phyloP scores from a whole-genome alignment of 2,888 invertebrate species.

The Noctua janthe region DNA sequence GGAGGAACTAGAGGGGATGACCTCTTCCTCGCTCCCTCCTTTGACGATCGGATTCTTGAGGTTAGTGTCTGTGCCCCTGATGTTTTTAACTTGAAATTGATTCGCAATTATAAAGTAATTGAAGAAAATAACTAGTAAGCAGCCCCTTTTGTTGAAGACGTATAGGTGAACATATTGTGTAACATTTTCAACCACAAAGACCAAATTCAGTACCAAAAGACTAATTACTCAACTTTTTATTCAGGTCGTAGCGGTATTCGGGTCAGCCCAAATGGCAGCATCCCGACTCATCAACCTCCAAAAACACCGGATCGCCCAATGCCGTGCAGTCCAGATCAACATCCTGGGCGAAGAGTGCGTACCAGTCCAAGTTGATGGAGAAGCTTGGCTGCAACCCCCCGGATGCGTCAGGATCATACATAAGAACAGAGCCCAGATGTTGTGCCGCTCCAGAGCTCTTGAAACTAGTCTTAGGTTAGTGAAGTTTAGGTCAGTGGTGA shows the following conservation, averaged over 20 bases:
- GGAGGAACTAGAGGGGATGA: constrained; percentile 98
- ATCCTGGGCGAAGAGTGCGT: constrained; percentile 98
- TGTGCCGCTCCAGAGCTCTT: constrained; percentile 96
- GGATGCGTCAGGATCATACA: constrained; percentile 98
- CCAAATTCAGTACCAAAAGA: not conserved
- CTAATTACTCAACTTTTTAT: not conserved
- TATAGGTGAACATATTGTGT: too few relatives aligned
- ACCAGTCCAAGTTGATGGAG: constrained; percentile 98
- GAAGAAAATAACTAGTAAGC: not conserved
- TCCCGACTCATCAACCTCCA: constrained; percentile 98
- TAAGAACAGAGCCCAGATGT: constrained; percentile 99
- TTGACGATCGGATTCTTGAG: constrained; percentile 98
- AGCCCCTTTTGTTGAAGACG: not conserved
- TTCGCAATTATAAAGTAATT: not conserved
- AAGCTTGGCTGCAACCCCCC: constrained; percentile 99
- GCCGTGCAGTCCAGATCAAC: constrained; percentile 98
- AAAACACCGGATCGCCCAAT: constrained; percentile 99
- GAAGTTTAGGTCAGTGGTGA: constrained; percentile 65
- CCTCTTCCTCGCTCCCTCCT: constrained; percentile 97
- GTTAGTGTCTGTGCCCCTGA: constrained; percentile 86
- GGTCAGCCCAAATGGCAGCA: constrained; percentile 99
- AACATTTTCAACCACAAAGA: not conserved
- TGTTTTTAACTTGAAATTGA: not conserved
- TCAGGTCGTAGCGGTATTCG: constrained; percentile 97
- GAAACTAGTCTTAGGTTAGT: constrained; percentile 95